These are phyloP conservation scores for Stramonita haemastoma DNA, from an alignment of 2,888 invertebrate species.

Conservation along the genomic window DNA sequence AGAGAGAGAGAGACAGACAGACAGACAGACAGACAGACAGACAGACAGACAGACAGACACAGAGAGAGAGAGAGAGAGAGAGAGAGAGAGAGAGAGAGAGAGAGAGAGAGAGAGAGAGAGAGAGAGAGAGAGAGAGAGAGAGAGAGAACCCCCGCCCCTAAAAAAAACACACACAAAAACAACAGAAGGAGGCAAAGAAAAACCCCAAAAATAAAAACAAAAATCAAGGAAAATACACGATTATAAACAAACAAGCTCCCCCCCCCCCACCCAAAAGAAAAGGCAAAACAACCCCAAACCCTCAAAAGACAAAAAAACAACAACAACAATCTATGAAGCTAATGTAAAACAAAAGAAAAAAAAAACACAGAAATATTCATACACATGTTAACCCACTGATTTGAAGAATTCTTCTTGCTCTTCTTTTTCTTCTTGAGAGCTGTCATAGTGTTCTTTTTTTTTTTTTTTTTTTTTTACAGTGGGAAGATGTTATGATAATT, in stretches of 20 bases:
- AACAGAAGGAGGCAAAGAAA: neutral
- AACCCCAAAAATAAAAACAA: neutral
- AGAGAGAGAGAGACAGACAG: neutral
- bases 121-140: conserved; percentile 8
- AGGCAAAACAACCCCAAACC: too few species aligned
- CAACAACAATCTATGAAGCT: neutral
- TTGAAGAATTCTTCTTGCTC: too few species aligned
- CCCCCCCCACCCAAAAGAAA: too few species aligned
- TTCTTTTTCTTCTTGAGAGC: too few species aligned
- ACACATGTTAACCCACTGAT: too few species aligned
- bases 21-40: neutral
- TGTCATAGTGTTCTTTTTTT: too few species aligned
- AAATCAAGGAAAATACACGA: neutral
- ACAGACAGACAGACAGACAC: neutral
- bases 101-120: conserved; percentile 17
- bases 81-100: neutral
- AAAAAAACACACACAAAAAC: neutral
- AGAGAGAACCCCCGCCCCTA: neutral
- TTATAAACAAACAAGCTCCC: too few species aligned
- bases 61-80: neutral
- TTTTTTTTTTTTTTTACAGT: too few species aligned
- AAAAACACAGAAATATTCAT: neutral
- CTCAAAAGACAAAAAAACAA: neutral
- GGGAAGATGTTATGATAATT: too few species aligned
- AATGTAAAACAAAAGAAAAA: neutral